phyloP scores from a whole-genome alignment of 2,888 invertebrate species.

The Linnaemya tessellans region DNA sequence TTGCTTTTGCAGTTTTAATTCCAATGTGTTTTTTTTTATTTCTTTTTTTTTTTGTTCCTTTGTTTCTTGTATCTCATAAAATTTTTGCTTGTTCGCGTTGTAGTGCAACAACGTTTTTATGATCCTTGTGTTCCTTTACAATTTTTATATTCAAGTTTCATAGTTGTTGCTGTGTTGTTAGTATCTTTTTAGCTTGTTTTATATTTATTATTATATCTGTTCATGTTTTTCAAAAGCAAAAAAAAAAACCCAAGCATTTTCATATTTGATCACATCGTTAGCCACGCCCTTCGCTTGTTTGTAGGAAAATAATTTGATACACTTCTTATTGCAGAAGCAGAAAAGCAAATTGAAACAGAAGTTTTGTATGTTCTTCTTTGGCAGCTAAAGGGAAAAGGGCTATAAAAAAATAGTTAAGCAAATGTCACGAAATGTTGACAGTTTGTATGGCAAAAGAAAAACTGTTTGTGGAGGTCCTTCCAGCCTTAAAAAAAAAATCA shows the following conservation, averaged over 20 bases:
- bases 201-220: slow-evolving; percentile 46
- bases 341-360: slow-evolving; percentile 26
- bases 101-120: slow-evolving; percentile 57
- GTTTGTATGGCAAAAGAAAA: slow-evolving; percentile 21
- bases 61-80: slow-evolving; percentile 18
- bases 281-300: slow-evolving; percentile 69
- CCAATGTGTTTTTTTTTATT: slow-evolving; percentile 14
- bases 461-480: not conserved
- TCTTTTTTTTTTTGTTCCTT: not conserved
- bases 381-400: not conserved
- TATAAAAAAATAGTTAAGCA: slow-evolving; percentile 11
- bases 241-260: slow-evolving; percentile 58
- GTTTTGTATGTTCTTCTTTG: not conserved
- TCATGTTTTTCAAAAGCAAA: slow-evolving; percentile 39
- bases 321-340: slow-evolving; percentile 34
- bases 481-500: not conserved
- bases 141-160: not conserved
- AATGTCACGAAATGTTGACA: slow-evolving; percentile 11
- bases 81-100: slow-evolving; percentile 18
- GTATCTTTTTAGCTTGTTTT: slow-evolving; percentile 34
- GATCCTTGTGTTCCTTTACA: slow-evolving; percentile 52
- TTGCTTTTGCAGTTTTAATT: slow-evolving; percentile 7
- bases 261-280: slow-evolving; percentile 63
- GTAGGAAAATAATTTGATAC: slow-evolving; percentile 46
- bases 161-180: slow-evolving; percentile 30